These are phyloP conservation scores for Kryptopterus vitreolus DNA, from an alignment of 2,797 vertebrate species.

Conservation along the genomic window DNA sequence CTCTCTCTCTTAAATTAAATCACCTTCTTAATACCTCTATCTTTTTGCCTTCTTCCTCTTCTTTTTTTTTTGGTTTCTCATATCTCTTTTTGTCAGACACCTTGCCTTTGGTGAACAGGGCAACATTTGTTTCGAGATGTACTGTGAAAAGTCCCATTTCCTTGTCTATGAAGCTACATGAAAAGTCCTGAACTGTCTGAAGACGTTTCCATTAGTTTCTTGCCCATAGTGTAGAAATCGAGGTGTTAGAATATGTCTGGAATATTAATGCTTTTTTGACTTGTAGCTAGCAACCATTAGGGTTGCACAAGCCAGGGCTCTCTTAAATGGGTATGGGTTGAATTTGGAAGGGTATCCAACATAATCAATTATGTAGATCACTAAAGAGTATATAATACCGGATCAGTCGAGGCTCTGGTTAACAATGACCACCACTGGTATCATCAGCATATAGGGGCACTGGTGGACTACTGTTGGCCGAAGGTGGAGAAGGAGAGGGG, in stretches of 20 bases:
- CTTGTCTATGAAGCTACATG: not conserved
- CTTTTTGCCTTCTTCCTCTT: not conserved
- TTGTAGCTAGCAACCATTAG: not conserved
- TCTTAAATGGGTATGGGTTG: too few relatives aligned
- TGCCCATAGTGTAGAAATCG: not conserved
- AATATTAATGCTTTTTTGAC: not conserved
- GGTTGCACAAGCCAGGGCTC: too few relatives aligned
- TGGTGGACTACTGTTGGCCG: too few relatives aligned
- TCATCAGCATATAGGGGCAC: too few relatives aligned
- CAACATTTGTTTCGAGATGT: not conserved
- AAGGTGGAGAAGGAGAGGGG: too few relatives aligned
- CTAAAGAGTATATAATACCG: too few relatives aligned
- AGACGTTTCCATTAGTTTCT: not conserved
- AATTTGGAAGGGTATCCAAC: too few relatives aligned
- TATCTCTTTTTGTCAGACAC: not conserved
- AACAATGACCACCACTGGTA: too few relatives aligned
- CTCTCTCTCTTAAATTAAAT: conserved; percentile 12
- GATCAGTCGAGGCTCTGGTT: too few relatives aligned
- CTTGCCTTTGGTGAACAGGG: not conserved
- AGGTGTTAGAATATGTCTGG: not conserved
- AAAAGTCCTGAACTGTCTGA: not conserved
- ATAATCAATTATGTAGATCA: too few relatives aligned
- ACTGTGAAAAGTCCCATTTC: conserved; percentile 6
- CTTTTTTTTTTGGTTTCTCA: not conserved
- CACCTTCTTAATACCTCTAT: not conserved